These are phyloP conservation scores for Xanthostigma xanthostigma DNA, from an alignment of 2,888 invertebrate species.

Conservation along the genomic window DNA sequence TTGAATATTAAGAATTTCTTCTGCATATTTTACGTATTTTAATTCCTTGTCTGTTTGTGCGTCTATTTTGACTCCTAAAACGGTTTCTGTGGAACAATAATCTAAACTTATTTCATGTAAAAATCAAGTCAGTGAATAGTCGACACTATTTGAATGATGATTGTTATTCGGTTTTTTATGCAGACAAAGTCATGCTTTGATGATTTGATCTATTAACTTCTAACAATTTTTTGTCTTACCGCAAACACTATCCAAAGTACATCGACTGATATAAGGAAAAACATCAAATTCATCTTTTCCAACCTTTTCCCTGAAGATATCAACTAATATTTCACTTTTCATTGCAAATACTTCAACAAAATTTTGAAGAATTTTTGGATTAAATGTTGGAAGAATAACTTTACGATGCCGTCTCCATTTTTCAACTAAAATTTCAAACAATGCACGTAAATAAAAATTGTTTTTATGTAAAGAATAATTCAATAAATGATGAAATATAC, in stretches of 20 bases:
- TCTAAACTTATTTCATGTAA: neutral
- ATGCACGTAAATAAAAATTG: too few relatives aligned
- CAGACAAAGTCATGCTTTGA: too few relatives aligned
- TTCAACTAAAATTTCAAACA: too few relatives aligned
- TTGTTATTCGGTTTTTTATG: too few relatives aligned
- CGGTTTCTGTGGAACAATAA: constrained; percentile 8
- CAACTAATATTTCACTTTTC: constrained; percentile 9
- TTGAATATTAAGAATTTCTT: neutral
- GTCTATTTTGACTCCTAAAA: constrained; percentile 8
- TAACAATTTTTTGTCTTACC: constrained; percentile 5
- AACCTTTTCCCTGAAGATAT: constrained; percentile 7
- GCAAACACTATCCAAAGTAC: constrained; percentile 10
- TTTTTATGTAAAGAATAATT: too few relatives aligned
- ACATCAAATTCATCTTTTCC: constrained; percentile 8
- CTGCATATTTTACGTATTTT: constrained; percentile 5
- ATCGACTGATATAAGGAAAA: constrained; percentile 4
- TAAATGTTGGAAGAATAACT: constrained; percentile 12
- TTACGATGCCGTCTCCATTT: constrained; percentile 10
- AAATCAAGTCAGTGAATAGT: neutral
- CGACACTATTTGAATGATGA: too few relatives aligned
- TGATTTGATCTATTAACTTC: too few relatives aligned
- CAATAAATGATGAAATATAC: too few relatives aligned
- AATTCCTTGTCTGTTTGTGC: constrained; percentile 6
- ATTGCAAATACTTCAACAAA: constrained; percentile 12
- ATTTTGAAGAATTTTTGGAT: constrained; percentile 11